Conservation (phyloP, 37 sponge, comb jelly and placozoan genomes). For the Amphimedon queenslandica region DNA sequence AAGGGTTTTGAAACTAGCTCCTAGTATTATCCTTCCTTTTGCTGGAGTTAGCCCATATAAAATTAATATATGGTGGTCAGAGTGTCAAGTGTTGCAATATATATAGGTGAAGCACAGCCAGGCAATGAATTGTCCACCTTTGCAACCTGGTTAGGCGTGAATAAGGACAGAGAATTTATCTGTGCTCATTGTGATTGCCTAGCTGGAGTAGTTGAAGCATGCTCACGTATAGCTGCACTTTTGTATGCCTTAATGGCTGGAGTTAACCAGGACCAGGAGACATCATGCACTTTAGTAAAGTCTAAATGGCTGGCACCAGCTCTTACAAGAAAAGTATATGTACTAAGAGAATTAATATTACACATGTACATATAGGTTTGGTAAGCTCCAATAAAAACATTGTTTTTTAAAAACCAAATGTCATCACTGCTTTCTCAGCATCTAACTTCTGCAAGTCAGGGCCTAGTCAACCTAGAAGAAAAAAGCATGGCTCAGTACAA, state of each 20-base stretch:
- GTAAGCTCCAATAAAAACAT: no score
- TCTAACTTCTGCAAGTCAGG: no score
- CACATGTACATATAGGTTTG: neutral
- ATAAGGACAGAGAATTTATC: neutral
- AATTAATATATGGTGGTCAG: neutral
- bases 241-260: neutral
- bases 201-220: conserved; percentile 10
- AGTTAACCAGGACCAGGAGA: conserved; percentile 1
- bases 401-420: no score
- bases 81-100: neutral
- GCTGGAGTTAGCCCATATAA: conserved; percentile 4
- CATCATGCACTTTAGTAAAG: conserved; percentile 6
- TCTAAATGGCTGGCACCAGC: conserved; percentile 10
- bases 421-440: no score
- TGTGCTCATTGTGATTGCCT: conserved; percentile 23
- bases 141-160: conserved; percentile 8
- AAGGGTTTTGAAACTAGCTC: neutral
- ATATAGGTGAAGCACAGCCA: conserved; percentile 20
- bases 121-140: conserved; percentile 1
- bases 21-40: neutral
- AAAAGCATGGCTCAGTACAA: no score
- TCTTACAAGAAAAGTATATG: neutral
- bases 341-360: neutral
- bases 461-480: no score
- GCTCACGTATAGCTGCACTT: conserved; percentile 9